Percentiles rank a stretch among this genome's conserved stretches.
These are phyloP conservation scores for Zaprionus ornatus DNA, from an alignment of 1,140 invertebrate genomes.

Conservation along the genomic window DNA sequence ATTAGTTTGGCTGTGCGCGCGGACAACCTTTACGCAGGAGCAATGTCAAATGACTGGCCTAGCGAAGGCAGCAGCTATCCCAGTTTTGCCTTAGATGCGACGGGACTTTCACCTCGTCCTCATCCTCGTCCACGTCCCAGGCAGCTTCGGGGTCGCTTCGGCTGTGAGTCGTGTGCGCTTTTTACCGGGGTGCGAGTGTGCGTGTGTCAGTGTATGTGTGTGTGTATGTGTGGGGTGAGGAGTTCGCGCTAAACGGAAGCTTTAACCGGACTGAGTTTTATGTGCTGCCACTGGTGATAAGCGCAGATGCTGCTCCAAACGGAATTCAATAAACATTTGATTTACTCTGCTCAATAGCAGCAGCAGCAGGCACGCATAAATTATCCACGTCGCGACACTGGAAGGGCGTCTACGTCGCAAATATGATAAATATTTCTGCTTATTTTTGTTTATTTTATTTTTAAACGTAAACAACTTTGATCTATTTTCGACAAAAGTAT, in stretches of 20 bases:
- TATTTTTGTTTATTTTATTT: slow-evolving; percentile 47
- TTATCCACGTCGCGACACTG: slow-evolving; percentile 17
- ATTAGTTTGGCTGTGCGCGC: slow-evolving; percentile 50
- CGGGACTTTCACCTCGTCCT: slow-evolving; percentile 63
- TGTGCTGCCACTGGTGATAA: slow-evolving; percentile 42
- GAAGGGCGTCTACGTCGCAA: slow-evolving; percentile 14
- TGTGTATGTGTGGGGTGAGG: neutral
- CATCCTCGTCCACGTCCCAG: slow-evolving; percentile 22
- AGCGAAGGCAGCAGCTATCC: slow-evolving; percentile 67
- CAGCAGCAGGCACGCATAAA: slow-evolving; percentile 28
- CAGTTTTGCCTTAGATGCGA: slow-evolving; percentile 74
- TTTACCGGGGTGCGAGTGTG: slow-evolving; percentile 16
- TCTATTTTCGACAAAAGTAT: slow-evolving; percentile 53
- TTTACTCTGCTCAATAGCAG: slow-evolving; percentile 30
- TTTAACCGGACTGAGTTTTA: slow-evolving; percentile 74
- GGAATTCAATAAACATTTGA: slow-evolving; percentile 15
- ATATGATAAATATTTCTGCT: slow-evolving; percentile 16
- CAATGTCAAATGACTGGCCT: slow-evolving; percentile 82
- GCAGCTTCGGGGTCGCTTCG: slow-evolving; percentile 55
- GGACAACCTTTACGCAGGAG: slow-evolving; percentile 83
- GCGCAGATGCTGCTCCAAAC: slow-evolving; percentile 48
- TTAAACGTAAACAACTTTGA: slow-evolving; percentile 49
- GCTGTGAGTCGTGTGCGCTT: slow-evolving; percentile 50
- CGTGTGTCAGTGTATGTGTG: slow-evolving; percentile 9
- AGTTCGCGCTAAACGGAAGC: slow-evolving; percentile 53